phyloP scores from a whole-genome alignment of 2,113 vertebrate species.

The Barnardius zonarius region DNA sequence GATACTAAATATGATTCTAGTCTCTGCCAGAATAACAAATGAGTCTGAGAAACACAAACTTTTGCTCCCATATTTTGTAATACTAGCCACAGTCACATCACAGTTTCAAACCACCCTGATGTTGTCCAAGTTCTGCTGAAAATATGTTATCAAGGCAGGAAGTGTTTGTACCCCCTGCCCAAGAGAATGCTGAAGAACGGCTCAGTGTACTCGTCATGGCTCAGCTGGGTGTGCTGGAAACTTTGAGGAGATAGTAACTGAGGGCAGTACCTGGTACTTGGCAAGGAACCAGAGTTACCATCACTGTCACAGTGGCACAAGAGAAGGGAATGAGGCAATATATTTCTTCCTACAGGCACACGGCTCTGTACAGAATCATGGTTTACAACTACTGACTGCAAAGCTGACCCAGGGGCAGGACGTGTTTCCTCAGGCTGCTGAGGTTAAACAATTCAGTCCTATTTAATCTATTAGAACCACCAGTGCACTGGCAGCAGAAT shows the following conservation, averaged over 20 bases:
- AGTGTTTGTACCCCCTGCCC: not conserved
- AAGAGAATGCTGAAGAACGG: not conserved
- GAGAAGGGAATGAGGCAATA: not conserved
- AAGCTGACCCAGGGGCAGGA: not conserved
- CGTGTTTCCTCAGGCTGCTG: not conserved
- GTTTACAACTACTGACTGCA: not conserved
- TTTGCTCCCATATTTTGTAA: not conserved
- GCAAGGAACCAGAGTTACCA: not conserved
- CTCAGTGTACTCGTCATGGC: fast-evolving
- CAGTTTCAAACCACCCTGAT: not conserved
- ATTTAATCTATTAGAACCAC: not conserved
- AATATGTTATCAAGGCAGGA: not conserved
- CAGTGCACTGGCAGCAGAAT: not conserved
- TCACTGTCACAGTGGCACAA: not conserved
- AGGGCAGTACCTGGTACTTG: not conserved
- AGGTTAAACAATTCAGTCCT: not conserved
- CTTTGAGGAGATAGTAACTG: not conserved
- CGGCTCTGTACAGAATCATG: not conserved
- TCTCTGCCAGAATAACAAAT: not conserved
- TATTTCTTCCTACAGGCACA: not conserved
- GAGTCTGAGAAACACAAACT: not conserved
- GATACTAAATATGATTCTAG: not conserved
- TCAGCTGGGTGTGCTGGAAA: not conserved
- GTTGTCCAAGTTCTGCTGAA: not conserved
- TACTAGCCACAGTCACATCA: not conserved